phyloP scores from a whole-genome alignment of 2,113 vertebrate species.

The Pedionomus torquatus region DNA sequence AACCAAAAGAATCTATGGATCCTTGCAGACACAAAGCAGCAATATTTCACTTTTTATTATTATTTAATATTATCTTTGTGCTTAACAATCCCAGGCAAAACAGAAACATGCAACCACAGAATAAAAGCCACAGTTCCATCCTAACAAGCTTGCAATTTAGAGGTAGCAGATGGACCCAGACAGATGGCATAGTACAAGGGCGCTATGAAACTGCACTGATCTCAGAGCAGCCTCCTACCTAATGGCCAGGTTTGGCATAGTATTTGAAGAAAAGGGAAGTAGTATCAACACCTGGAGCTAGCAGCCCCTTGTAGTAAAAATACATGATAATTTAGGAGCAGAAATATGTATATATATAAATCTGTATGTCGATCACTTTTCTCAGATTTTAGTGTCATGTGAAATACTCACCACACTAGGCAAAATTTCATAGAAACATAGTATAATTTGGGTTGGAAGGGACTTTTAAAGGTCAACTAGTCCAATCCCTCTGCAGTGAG shows the following conservation, averaged over 20 bases:
- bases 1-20: neutral
- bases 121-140: neutral
- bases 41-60: conserved; percentile 45
- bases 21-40: neutral
- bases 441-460: neutral
- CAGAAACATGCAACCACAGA: neutral
- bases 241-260: neutral
- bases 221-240: neutral
- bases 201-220: neutral
- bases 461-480: neutral
- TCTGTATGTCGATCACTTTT: neutral
- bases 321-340: neutral
- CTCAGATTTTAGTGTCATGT: neutral
- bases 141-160: neutral
- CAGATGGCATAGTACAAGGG: neutral
- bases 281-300: neutral
- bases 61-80: neutral
- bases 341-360: neutral
- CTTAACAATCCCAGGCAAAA: neutral
- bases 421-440: neutral
- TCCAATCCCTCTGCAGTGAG: neutral
- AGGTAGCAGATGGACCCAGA: neutral
- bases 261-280: neutral
- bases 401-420: neutral
- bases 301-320: neutral